Conservation (phyloP, 2,888 invertebrate species). For the Frankliniella intonsa region DNA sequence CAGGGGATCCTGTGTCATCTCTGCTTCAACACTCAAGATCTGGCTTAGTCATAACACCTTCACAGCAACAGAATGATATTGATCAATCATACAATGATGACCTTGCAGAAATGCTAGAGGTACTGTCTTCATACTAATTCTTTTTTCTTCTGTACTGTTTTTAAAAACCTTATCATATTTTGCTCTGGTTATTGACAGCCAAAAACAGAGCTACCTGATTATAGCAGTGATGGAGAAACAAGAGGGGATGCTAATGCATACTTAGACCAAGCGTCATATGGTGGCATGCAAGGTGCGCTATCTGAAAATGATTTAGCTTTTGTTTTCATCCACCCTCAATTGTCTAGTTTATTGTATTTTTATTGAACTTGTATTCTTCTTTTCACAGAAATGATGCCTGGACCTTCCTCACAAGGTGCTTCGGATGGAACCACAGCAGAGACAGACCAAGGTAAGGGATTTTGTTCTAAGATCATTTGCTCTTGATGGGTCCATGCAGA, state of each 20-base stretch:
- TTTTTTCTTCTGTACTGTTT: background rate
- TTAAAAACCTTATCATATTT: background rate
- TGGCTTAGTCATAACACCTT: background rate
- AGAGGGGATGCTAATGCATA: slow-evolving; percentile 34
- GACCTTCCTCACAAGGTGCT: background rate
- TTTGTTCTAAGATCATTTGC: background rate
- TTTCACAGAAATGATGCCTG: background rate
- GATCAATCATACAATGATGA: slow-evolving; percentile 29
- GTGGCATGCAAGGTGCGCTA: background rate
- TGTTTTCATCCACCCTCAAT: background rate
- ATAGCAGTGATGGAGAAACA: slow-evolving; percentile 62
- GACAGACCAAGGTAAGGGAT: background rate
- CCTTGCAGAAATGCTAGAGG: slow-evolving; percentile 17
- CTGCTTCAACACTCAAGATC: background rate
- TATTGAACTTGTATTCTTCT: background rate
- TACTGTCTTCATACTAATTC: background rate
- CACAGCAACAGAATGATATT: slow-evolving; percentile 25
- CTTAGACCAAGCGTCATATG: background rate
- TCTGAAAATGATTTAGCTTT: background rate
- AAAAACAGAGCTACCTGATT: slow-evolving; percentile 69
- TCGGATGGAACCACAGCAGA: background rate
- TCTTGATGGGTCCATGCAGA: slow-evolving; percentile 12
- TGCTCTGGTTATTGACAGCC: slow-evolving; percentile 49
- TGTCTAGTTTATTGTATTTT: background rate
- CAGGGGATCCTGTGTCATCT: background rate